Evolutionary conservation across 2,888 invertebrate genomes (phyloP), one percentile per base, ranked within the genome.

Genomic region (Heteromyza rotundicornis): DNA sequence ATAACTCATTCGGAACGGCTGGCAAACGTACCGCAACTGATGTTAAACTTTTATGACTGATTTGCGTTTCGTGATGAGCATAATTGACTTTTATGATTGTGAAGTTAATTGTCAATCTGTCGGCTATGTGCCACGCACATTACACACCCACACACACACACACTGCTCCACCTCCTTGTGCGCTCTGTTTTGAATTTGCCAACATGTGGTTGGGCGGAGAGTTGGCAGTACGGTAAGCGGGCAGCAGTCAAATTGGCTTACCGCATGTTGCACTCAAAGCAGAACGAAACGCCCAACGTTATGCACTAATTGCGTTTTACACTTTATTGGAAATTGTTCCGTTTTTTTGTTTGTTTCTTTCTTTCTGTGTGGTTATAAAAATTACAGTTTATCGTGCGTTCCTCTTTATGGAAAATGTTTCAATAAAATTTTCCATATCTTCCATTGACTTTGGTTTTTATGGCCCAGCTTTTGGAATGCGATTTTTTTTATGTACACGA

Each of bases 61-160:
- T 67, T 69, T 70, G 63, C 61, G 65, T 64, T 66, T 62, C 68
- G 68, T 71, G 69, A 67, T 71, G 70, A 64, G 70, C 70, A 71
- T 70, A 71, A 71, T 68, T 71, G 71, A 68, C 68, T 68, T 69
- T 68, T 68, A 68, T 63, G 68, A 65, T 65, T 63, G 63, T 57
- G 57, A 60, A 65, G 66, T 68, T 67, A 68, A 69, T 70, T 67
- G 65, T 67, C 69, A 69, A 69, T 66, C 63, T 69, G 67, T 64
- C 59, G 50, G 55, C 59, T 49, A 23, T 19, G n/a, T n/a, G 56
- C 24, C 58, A 51, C 60, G n/a, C n/a, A 50, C 32, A 19, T 10
- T 52, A 16, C 8, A 32, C 19, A 47, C 47, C 47, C 19, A 12
- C 47, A 40, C 20, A 8, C 19, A 3, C n/a, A n/a, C n/a, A n/a